Evolutionary conservation across 2,113 vertebrate species (phyloP).

Genomic region (Alethe castanea): DNA sequence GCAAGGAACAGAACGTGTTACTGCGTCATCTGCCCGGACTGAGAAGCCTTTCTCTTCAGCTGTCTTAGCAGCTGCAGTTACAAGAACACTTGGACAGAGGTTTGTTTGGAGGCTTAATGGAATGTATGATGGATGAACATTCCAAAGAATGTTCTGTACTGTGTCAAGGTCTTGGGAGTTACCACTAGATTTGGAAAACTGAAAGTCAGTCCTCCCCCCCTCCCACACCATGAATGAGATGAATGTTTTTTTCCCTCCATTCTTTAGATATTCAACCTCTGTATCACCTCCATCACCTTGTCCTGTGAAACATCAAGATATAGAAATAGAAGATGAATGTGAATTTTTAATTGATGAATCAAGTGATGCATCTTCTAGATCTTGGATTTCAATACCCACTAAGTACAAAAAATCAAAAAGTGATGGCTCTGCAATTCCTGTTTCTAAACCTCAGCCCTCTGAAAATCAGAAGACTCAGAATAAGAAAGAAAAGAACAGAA

Average conservation of each 20-base stretch:
- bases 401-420: slow-evolving; percentile 23
- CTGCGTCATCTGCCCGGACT: background rate
- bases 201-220: background rate
- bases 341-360: slow-evolving; percentile 75
- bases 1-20: background rate
- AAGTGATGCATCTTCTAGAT: background rate
- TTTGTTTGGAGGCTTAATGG: slow-evolving; percentile 24
- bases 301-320: background rate
- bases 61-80: slow-evolving; percentile 41
- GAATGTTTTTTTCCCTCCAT: background rate
- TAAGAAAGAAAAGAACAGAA: background rate
- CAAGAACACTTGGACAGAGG: slow-evolving; percentile 22
- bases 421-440: background rate
- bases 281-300: background rate
- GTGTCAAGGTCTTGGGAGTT: background rate
- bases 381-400: slow-evolving; percentile 59
- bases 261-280: slow-evolving; percentile 17
- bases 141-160: accelerated
- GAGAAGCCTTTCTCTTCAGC: slow-evolving; percentile 18
- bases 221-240: accelerated
- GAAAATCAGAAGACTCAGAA: background rate
- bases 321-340: slow-evolving; percentile 56
- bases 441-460: background rate
- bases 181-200: background rate
- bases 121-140: background rate